Evolutionary conservation across 2,797 vertebrate genomes (phyloP).

Genomic region (Etheostoma nigrum): DNA sequence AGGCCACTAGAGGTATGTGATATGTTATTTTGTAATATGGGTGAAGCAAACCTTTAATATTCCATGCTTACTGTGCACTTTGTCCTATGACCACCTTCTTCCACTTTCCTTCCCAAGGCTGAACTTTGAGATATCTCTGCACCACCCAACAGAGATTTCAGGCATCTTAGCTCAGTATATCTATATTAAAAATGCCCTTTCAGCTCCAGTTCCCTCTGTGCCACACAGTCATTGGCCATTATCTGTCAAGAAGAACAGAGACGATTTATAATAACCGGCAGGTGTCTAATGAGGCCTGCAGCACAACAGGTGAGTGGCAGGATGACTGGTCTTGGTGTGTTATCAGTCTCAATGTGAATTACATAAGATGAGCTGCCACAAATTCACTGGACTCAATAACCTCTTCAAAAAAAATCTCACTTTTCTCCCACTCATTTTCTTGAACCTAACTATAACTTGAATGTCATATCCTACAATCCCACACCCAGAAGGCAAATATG

Average conservation of each 20-base stretch:
- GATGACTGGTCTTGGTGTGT: slow-evolving; percentile 24
- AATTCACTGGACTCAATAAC: slow-evolving; percentile 41
- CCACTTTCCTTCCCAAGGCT: slow-evolving; percentile 25
- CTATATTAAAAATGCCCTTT: slow-evolving; percentile 38
- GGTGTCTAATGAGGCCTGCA: slow-evolving; percentile 38
- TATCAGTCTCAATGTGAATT: slow-evolving; percentile 31
- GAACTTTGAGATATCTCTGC: slow-evolving; percentile 46
- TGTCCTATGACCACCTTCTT: background rate
- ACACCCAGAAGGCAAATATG: slow-evolving; percentile 65
- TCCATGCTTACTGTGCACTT: background rate
- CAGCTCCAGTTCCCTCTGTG: slow-evolving; percentile 16
- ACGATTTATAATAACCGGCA: slow-evolving; percentile 12
- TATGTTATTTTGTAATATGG: background rate
- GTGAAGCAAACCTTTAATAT: background rate
- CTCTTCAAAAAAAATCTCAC: slow-evolving; percentile 2
- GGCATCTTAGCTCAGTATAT: slow-evolving; percentile 26
- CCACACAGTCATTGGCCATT: slow-evolving; percentile 16
- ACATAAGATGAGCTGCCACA: slow-evolving; percentile 33
- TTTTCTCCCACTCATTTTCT: slow-evolving; percentile 5
- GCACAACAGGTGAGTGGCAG: slow-evolving; percentile 54
- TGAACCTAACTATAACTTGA: slow-evolving; percentile 19
- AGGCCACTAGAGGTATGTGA: background rate
- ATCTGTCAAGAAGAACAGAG: slow-evolving; percentile 10
- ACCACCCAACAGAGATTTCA: slow-evolving; percentile 44
- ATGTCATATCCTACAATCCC: slow-evolving; percentile 24